Evolutionary conservation across 2,888 invertebrate genomes (phyloP), one percentile per base, ranked within the genome.

Genomic region (Lepidochitona cinerea): DNA sequence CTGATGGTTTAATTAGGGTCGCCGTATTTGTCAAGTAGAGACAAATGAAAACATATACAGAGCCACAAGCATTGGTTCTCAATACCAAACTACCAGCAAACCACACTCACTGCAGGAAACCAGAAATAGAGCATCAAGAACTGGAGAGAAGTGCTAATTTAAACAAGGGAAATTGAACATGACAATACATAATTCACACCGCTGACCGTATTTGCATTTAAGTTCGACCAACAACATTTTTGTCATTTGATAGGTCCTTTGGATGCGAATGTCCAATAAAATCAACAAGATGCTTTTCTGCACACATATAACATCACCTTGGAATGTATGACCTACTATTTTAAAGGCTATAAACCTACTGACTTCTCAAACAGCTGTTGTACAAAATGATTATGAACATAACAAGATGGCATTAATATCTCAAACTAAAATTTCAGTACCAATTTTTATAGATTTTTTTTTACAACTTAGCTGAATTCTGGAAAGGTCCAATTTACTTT

Each of bases 131-230:
- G 29, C 29, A 59, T 59, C 29, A 59, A 26, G 26, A 26, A 18
- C 26, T 29, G 59, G 23, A 32, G 59, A 29, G 59, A 59, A 59
- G 59, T 59, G 59, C 26, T 59, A 59, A 59, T 59, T 59, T 59
- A 59, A 59, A 59, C 59, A 59, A 26, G 59, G 59, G 59, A 59
- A 59, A 59, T 59, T 59, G 59, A 59, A 59, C 59, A 59, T 59
- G 59, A 59, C 59, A 59, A 59, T 59, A 59, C 59, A 59, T 59
- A 59, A 59, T 59, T 59, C 32, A 14, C 32, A 14, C 29, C 29
- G 12, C 59, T 4, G 59, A 12, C 26, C 23, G 12, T 59, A 29
- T 59, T 59, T 59, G 59, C 59, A 14, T 32, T 59, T 12, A 59
- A 59, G 26, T 29, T 29, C 29, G 59, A n/a, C n/a, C n/a, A n/a